These are phyloP conservation scores for Rugalucina vietnamica DNA, from an alignment of 2,888 invertebrate species.

Conservation along the genomic window DNA sequence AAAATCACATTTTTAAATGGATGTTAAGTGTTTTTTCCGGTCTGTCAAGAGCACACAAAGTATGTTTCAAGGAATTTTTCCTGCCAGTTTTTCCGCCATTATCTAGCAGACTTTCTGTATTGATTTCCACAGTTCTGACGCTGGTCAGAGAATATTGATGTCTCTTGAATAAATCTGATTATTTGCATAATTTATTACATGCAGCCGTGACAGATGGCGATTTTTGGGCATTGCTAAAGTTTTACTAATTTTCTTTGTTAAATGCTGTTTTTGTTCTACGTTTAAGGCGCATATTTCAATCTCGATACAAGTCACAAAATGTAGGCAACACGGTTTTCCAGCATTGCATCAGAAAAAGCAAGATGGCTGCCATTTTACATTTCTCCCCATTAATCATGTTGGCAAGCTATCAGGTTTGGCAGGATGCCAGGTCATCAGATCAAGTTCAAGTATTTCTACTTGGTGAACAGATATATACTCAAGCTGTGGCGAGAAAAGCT, in stretches of 20 bases:
- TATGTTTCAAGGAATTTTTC: too few species aligned
- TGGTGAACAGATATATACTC: background rate
- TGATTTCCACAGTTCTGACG: background rate
- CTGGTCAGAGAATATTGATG: background rate
- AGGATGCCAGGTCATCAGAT: background rate
- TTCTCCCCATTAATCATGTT: background rate
- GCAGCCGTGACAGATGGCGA: too few species aligned
- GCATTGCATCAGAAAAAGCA: slow-evolving; percentile 5
- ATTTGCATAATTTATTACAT: background rate
- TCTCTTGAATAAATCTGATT: background rate
- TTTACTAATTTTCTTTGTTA: too few species aligned
- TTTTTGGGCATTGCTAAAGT: too few species aligned
- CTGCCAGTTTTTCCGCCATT: background rate
- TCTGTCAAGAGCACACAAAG: too few species aligned
- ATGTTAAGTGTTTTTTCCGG: too few species aligned
- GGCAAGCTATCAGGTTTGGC: background rate
- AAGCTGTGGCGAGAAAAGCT: too few species aligned
- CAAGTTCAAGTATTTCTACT: background rate
- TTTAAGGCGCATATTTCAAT: too few species aligned
- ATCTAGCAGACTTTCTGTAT: background rate
- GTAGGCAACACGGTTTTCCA: too few species aligned
- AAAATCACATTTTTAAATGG: too few species aligned
- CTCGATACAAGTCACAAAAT: too few species aligned
- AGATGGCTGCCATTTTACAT: background rate
- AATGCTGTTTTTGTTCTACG: too few species aligned